These are phyloP conservation scores for Choreutis nemorana DNA, from an alignment of 2,888 invertebrate species.

Conservation along the genomic window DNA sequence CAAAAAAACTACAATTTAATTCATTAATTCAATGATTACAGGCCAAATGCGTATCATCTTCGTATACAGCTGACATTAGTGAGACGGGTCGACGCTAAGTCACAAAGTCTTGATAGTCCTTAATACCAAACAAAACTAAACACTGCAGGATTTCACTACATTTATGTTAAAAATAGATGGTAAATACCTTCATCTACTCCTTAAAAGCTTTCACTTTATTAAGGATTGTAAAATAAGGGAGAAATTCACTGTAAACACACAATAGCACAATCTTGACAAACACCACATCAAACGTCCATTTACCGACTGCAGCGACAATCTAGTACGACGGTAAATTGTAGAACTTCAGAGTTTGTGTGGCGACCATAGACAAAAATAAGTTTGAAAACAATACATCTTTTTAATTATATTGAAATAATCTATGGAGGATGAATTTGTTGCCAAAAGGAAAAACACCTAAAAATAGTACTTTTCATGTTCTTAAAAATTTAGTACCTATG, in stretches of 20 bases:
- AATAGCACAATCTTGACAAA: constrained; percentile 70
- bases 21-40: constrained; percentile 43
- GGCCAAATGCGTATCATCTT: constrained; percentile 60
- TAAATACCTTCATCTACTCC: constrained; percentile 73
- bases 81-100: constrained; percentile 48
- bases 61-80: constrained; percentile 63
- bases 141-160: too few species aligned
- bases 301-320: constrained; percentile 69
- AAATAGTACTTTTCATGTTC: too few species aligned
- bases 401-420: constrained; percentile 1
- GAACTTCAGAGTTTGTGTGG: constrained; percentile 41
- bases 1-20: constrained; percentile 43
- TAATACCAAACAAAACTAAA: too few species aligned
- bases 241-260: constrained; percentile 71
- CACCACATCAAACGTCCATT: constrained; percentile 72
- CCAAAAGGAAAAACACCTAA: too few species aligned
- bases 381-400: constrained; percentile 1
- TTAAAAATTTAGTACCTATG: too few species aligned
- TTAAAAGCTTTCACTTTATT: constrained; percentile 54
- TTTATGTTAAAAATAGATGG: constrained; percentile 10
- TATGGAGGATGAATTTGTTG: too few species aligned
- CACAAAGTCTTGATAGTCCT: constrained; percentile 29
- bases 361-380: constrained; percentile 27
- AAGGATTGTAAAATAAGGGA: constrained; percentile 50
- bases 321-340: constrained; percentile 36